Conservation (phyloP, 2,888 invertebrate genomes). For the Spicauda simplicius region DNA sequence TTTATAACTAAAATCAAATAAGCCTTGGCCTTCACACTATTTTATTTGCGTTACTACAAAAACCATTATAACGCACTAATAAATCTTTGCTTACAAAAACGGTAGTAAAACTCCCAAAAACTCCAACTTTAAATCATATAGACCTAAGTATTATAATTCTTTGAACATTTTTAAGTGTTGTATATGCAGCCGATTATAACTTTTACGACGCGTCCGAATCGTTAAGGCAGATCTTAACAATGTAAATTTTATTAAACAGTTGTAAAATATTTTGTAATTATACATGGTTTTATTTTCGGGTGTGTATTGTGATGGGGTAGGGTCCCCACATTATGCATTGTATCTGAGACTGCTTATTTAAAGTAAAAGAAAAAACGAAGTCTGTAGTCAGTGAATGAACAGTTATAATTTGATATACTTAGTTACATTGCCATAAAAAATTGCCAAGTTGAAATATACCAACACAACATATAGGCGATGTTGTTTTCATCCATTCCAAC, state of each 20-base stretch:
- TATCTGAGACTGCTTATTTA: not conserved
- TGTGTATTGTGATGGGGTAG: slow-evolving; percentile 44
- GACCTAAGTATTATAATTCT: not conserved
- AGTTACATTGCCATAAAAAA: too few relatives aligned
- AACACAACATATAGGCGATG: too few relatives aligned
- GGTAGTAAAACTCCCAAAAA: slow-evolving; percentile 4
- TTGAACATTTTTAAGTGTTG: not conserved
- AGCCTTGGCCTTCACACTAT: slow-evolving; percentile 10
- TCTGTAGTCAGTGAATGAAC: too few relatives aligned
- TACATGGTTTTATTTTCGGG: slow-evolving; percentile 48
- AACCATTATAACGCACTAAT: slow-evolving; percentile 17
- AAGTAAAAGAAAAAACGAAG: not conserved
- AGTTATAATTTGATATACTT: too few relatives aligned
- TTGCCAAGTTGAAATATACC: too few relatives aligned
- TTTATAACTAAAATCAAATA: slow-evolving; percentile 21
- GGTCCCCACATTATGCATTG: not conserved
- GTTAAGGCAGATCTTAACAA: slow-evolving; percentile 48
- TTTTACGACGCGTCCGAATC: slow-evolving; percentile 42
- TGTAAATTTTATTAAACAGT: slow-evolving; percentile 56
- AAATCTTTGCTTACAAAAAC: slow-evolving; percentile 23
- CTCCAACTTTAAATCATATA: not conserved
- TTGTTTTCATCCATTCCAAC: too few relatives aligned
- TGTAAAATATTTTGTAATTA: slow-evolving; percentile 54
- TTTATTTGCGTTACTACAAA: slow-evolving; percentile 10
- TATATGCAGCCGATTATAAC: slow-evolving; percentile 42